Percentiles rank a stretch among this genome's conserved stretches.
Evolutionary conservation across 2,888 invertebrate genomes (phyloP).

Genomic region (Cheilosia grossa): DNA sequence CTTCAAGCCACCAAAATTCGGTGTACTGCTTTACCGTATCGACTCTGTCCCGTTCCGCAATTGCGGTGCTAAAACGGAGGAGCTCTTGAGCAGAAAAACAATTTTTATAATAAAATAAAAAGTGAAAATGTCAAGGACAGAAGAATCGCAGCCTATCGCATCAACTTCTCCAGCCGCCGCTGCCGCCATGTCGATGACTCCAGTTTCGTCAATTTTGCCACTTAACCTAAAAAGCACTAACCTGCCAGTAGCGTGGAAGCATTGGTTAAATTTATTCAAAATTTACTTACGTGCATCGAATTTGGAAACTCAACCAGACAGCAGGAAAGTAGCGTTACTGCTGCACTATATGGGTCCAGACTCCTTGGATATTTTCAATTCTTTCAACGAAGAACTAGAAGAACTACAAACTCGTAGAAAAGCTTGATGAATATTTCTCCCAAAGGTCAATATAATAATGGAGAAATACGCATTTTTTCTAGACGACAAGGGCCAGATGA

Average conservation of each 20-base stretch:
- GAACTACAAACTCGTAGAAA: not conserved
- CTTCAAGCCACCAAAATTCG: too few species aligned
- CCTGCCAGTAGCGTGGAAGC: constrained; percentile 14
- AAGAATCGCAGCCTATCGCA: too few species aligned
- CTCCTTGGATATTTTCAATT: constrained; percentile 30
- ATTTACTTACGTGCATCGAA: constrained; percentile 14
- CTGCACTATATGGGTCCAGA: constrained; percentile 26
- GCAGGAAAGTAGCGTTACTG: constrained; percentile 29
- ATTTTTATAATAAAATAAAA: too few species aligned
- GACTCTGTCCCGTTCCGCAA: too few species aligned
- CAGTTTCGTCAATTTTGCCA: too few species aligned
- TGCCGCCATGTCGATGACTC: too few species aligned
- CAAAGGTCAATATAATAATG: constrained; percentile 50
- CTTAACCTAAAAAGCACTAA: not conserved
- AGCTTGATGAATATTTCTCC: constrained; percentile 27
- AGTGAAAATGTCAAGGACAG: too few species aligned
- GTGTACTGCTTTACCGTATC: too few species aligned
- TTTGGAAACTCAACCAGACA: constrained; percentile 7
- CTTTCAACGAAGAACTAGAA: not conserved
- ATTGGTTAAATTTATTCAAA: constrained; percentile 15
- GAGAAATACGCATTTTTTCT: constrained; percentile 34
- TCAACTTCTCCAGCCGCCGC: too few species aligned
- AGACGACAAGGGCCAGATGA: constrained; percentile 39
- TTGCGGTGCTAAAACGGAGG: too few species aligned
- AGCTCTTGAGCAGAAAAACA: too few species aligned